These are phyloP conservation scores for Acleris emargana DNA, from an alignment of 2,888 invertebrate genomes.

Conservation along the genomic window DNA sequence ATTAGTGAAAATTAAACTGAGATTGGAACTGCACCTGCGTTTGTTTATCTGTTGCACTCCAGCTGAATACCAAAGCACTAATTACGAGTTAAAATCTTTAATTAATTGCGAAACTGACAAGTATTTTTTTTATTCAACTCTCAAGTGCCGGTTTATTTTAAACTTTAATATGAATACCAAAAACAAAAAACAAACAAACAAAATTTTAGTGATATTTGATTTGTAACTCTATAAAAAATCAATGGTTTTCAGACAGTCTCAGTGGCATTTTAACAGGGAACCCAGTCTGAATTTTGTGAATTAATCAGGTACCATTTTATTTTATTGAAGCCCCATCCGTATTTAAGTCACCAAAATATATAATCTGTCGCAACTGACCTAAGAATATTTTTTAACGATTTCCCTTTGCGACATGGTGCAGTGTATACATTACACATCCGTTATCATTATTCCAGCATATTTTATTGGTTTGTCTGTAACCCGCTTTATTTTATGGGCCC, in stretches of 20 bases:
- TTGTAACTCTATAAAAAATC: no score
- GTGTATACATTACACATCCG: constrained; percentile 45
- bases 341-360: not conserved
- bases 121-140: no score
- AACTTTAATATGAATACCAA: no score
- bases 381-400: constrained; percentile 29
- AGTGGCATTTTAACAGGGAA: no score
- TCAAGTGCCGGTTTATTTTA: no score
- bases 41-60: constrained; percentile 48
- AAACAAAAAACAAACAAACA: no score
- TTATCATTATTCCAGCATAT: constrained; percentile 51
- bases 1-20: constrained; percentile 52
- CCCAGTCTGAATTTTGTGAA: no score
- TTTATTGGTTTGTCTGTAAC: constrained; percentile 61
- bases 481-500: constrained; percentile 56
- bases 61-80: constrained; percentile 9
- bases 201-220: no score
- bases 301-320: no score
- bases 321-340: not conserved
- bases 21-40: constrained; percentile 43
- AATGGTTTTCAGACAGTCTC: no score
- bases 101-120: no score
- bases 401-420: constrained; percentile 50
- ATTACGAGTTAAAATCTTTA: constrained; percentile 10
- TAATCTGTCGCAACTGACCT: constrained; percentile 18